Percentiles rank a stretch among this genome's conserved stretches.
phyloP scores from a whole-genome alignment of 2,113 vertebrate species.

The Strix aluco region DNA sequence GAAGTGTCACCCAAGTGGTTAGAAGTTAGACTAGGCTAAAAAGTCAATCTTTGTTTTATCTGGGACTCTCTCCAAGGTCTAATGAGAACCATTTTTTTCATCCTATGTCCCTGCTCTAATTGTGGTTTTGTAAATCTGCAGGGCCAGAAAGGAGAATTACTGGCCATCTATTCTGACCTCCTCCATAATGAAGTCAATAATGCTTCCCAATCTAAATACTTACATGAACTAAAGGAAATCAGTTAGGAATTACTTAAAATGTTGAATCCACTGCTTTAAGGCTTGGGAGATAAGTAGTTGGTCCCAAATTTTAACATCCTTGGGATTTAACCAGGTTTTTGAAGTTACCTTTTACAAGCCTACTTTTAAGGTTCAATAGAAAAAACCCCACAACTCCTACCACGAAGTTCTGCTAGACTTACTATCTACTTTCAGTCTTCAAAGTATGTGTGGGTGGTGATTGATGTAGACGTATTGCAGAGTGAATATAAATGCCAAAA shows the following conservation, averaged over 20 bases:
- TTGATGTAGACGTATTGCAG: constrained; percentile 43
- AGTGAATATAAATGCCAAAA: constrained; percentile 17
- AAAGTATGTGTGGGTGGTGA: constrained; percentile 43
- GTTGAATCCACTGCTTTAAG: not conserved
- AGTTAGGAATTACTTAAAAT: not conserved
- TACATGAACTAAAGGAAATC: not conserved
- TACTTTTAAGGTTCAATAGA: not conserved
- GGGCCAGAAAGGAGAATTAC: not conserved
- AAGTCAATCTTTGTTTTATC: not conserved
- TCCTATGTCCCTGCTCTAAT: not conserved
- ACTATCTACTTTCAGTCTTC: constrained; percentile 44
- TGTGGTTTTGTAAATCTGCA: not conserved
- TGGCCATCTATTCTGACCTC: not conserved
- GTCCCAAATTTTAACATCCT: not conserved
- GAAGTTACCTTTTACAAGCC: not conserved
- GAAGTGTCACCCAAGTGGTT: not conserved
- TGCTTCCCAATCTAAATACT: not conserved
- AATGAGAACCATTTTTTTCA: not conserved
- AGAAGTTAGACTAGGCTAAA: not conserved
- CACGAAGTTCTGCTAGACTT: constrained; percentile 39
- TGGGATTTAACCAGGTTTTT: not conserved
- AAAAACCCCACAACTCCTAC: constrained; percentile 4
- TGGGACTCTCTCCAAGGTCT: not conserved
- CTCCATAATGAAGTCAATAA: not conserved
- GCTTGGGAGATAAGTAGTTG: not conserved